Evolutionary conservation across 2,888 invertebrate species (phyloP).

Genomic region (Dolichomitus sp.): DNA sequence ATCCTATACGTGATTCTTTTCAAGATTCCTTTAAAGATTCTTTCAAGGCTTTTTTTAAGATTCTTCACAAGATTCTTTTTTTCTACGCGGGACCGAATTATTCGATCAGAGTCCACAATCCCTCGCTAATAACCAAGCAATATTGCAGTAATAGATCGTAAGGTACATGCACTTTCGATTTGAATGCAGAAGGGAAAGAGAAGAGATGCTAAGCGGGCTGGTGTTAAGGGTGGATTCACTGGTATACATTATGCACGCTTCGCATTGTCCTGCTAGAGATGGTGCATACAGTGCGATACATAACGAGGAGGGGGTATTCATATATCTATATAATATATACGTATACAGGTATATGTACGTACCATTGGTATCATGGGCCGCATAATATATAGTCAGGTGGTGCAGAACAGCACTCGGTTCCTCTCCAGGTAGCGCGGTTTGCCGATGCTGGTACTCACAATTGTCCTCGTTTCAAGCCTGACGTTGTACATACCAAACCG

Average conservation of each 20-base stretch:
- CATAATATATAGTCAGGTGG: constrained; percentile 26
- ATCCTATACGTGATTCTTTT: too few species aligned
- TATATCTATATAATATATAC: background rate
- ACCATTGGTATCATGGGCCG: constrained; percentile 17
- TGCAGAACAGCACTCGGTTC: constrained; percentile 43
- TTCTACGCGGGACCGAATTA: too few species aligned
- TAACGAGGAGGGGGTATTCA: constrained; percentile 13
- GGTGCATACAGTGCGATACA: constrained; percentile 35
- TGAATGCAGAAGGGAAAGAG: constrained; percentile 2
- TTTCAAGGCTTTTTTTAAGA: too few species aligned
- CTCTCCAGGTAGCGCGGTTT: constrained; percentile 49
- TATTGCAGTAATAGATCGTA: background rate
- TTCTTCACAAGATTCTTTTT: too few species aligned
- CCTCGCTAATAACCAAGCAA: background rate
- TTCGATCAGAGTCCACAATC: background rate
- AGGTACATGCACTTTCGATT: background rate
- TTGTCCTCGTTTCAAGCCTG: constrained; percentile 49
- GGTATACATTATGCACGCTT: constrained; percentile 46
- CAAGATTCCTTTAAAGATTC: too few species aligned
- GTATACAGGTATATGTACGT: background rate
- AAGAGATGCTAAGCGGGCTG: constrained; percentile 39
- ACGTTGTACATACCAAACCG: constrained; percentile 25
- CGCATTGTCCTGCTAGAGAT: constrained; percentile 50
- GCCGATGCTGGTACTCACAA: constrained; percentile 52
- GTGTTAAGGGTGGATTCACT: constrained; percentile 41